Evolutionary conservation across 2,888 invertebrate genomes (phyloP).

Genomic region (Andrena bicolor): DNA sequence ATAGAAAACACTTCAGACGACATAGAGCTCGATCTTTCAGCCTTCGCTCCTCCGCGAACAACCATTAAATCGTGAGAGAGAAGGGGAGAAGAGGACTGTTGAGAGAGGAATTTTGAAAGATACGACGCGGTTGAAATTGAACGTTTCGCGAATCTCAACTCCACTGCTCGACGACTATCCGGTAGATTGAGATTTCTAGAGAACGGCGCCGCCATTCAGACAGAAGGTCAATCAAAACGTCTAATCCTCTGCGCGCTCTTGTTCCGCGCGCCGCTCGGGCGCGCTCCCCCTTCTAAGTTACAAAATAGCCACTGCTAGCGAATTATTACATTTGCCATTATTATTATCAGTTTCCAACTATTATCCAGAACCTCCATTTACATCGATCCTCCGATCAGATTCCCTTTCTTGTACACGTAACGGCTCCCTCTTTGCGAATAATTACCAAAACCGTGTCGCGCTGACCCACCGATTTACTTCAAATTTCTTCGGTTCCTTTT

Average conservation of each 20-base stretch:
- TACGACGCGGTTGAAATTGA: neutral
- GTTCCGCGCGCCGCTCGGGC: conserved; percentile 33
- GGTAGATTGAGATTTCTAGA: conserved; percentile 37
- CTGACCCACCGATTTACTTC: neutral
- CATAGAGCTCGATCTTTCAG: conserved; percentile 19
- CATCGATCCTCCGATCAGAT: neutral
- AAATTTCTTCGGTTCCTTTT: neutral
- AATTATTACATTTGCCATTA: conserved; percentile 23
- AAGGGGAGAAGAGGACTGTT: neutral
- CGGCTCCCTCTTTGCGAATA: conserved; percentile 59
- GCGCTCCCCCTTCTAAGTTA: conserved; percentile 41
- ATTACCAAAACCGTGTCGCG: conserved; percentile 49
- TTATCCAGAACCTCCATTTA: neutral
- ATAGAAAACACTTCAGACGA: conserved; percentile 50
- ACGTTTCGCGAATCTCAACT: conserved; percentile 2
- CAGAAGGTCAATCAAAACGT: conserved; percentile 19
- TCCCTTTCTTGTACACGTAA: conserved; percentile 35
- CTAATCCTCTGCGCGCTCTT: conserved; percentile 18
- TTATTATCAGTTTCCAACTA: conserved; percentile 10
- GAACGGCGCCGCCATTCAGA: conserved; percentile 22
- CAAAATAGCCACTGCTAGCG: conserved; percentile 35
- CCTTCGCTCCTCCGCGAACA: conserved; percentile 2
- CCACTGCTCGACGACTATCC: conserved; percentile 24
- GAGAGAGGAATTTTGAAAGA: conserved; percentile 15
- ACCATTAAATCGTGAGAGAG: neutral